Base-by-base conservation (phyloP, 2,797 vertebrate species). In the Eulemur rubriventer region DNA sequence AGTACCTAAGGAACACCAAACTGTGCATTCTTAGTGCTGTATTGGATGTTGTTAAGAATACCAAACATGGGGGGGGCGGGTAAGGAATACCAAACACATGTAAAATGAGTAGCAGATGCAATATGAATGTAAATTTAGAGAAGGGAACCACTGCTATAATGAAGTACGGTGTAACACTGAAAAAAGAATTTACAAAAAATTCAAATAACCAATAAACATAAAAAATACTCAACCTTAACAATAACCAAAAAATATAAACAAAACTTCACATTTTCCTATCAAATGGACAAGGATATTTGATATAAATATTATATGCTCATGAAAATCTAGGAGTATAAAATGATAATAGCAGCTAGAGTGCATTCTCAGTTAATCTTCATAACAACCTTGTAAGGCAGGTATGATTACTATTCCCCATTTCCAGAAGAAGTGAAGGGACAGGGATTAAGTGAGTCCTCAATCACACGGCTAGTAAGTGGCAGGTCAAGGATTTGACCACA, bases 221-320 rank as follows among this genome's bases (percentile, higher is more conserved):
- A 90, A 89, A 78, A 76, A 52, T 35, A 84, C 17, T 50, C 72
- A 92, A 82, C 38, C 38, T 52, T 38, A 88, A 22, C 28, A 84
- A 20, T 75, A 57, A 84, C 55, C 24, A 33, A 76, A 86, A 93
- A n/a, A 50, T 9, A 41, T 20, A 48, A 86, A 81, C 13, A 85
- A 81, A 87, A 69, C 4, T 69, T 65, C 59, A 59, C 2, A 63
- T 91, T 76, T 43, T 69, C 57, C 88, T 82, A 59, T 50, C 75
- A 86, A 73, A 88, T 7, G 81, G 22, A 88, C 38, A 88, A 82
- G n/a, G 26, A 67, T 41, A 82, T 76, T 76, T 92, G 76, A 95
- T 33, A 92, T 18, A 43, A 82, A 59, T 43, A 79, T 46, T 73
- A 46, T 46, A 38, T 46, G 38, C 57, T 91, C 26, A 73, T 48